Evolutionary conservation across 35 echinoderm and acorn worm species (phyloP).

Genomic region (Heliocidaris tuberculata): DNA sequence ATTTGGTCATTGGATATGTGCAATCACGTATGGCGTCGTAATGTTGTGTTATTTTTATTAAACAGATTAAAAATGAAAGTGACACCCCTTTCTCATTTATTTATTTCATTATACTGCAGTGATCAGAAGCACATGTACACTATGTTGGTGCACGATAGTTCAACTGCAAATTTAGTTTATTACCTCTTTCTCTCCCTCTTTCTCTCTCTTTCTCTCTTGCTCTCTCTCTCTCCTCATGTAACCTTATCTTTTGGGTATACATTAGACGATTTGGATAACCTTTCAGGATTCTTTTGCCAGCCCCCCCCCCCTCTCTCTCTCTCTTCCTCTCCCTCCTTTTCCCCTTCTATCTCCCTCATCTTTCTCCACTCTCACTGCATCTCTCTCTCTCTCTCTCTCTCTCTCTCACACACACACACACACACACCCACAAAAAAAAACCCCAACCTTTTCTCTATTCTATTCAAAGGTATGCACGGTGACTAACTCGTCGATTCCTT

Average conservation of each 20-base stretch:
- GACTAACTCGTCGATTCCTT: not conserved
- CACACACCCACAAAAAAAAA: not conserved
- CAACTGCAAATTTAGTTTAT: not conserved
- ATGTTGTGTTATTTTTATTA: not conserved
- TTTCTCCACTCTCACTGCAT: not conserved
- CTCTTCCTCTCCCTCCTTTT: not conserved
- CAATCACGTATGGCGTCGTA: not conserved
- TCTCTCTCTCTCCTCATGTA: not conserved
- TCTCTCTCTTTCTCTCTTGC: not conserved
- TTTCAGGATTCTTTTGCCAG: not conserved
- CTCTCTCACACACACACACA: not conserved
- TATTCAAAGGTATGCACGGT: not conserved
- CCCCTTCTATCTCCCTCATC: not conserved
- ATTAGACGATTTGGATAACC: no score
- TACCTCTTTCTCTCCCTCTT: not conserved
- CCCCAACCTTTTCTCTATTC: not conserved
- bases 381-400: not conserved
- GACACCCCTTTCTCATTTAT: not conserved
- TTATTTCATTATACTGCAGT: not conserved
- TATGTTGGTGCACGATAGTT: no score
- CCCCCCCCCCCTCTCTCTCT: not conserved
- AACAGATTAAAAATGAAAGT: not conserved
- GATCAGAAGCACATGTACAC: not conserved
- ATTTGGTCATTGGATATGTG: not conserved
- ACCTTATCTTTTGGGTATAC: no score